These are phyloP conservation scores for Holcopasites calliopsidis DNA, from an alignment of 1,140 invertebrate genomes.

Conservation along the genomic window DNA sequence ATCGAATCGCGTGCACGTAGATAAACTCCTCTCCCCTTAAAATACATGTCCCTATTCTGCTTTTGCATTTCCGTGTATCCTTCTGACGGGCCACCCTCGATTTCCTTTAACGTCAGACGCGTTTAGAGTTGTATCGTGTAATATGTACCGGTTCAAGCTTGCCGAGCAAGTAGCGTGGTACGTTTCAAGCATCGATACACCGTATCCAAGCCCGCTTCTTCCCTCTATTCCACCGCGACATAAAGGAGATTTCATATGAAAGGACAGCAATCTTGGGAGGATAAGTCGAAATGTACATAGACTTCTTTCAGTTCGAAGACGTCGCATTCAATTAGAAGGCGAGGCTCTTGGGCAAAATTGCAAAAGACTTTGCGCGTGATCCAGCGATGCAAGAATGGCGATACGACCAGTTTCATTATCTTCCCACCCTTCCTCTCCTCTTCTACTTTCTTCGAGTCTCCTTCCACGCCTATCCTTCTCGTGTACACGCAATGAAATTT, in stretches of 20 bases:
- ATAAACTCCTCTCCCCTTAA: background rate
- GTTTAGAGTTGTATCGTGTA: background rate
- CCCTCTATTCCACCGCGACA: background rate
- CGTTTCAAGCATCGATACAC: constrained; percentile 1
- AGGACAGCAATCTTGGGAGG: constrained; percentile 26
- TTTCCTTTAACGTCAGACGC: background rate
- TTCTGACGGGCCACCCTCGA: background rate
- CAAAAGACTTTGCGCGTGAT: constrained; percentile 19
- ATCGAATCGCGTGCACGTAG: background rate
- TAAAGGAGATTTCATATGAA: constrained; percentile 23
- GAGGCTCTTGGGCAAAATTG: constrained; percentile 27
- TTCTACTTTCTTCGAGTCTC: background rate
- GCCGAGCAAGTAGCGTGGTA: background rate
- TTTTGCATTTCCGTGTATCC: background rate
- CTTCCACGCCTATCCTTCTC: background rate
- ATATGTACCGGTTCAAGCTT: background rate
- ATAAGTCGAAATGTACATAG: constrained; percentile 36
- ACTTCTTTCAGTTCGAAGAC: constrained; percentile 19
- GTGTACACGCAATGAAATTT: constrained; percentile 49
- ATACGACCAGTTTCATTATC: constrained; percentile 35
- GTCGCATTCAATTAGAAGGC: constrained; percentile 46
- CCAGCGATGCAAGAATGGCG: background rate
- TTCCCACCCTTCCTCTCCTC: background rate
- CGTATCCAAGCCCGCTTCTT: background rate
- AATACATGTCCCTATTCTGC: background rate